These are phyloP conservation scores for Drosophila nebulosa DNA, from an alignment of 1,140 invertebrate genomes.

Conservation along the genomic window DNA sequence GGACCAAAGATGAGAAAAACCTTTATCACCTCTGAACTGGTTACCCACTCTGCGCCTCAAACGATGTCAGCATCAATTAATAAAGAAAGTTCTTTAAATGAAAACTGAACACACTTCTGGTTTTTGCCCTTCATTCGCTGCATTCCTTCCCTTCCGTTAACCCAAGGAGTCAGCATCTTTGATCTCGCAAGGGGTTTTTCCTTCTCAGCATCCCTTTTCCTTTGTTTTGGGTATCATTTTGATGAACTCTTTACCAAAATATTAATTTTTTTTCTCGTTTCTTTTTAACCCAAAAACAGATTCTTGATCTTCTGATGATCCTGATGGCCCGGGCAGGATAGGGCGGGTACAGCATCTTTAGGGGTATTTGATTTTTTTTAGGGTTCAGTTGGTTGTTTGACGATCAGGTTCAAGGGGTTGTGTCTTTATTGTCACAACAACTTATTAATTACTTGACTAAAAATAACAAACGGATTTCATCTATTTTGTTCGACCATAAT, in stretches of 20 bases:
- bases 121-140: conserved; percentile 1
- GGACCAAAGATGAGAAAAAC: conserved; percentile 42
- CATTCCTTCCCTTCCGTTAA: background rate
- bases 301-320: background rate
- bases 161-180: conserved; percentile 51
- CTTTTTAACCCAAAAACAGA: conserved; percentile 53
- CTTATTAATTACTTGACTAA: conserved; percentile 60
- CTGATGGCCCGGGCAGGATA: background rate
- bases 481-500: conserved; percentile 31
- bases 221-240: conserved; percentile 12
- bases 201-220: conserved; percentile 39
- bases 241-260: conserved; percentile 66
- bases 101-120: conserved; percentile 40
- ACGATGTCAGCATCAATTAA: conserved; percentile 62
- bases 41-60: background rate
- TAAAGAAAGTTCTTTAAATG: conserved; percentile 59
- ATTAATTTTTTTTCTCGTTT: conserved; percentile 40
- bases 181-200: conserved; percentile 39
- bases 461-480: conserved; percentile 56
- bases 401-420: conserved; percentile 38
- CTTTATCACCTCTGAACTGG: conserved; percentile 56
- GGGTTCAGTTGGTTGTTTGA: conserved; percentile 29
- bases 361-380: conserved; percentile 9
- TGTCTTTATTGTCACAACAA: conserved; percentile 64
- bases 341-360: conserved; percentile 47